Conservation (phyloP, 2,888 invertebrate genomes). For the Eumacrocentrus americanus region DNA sequence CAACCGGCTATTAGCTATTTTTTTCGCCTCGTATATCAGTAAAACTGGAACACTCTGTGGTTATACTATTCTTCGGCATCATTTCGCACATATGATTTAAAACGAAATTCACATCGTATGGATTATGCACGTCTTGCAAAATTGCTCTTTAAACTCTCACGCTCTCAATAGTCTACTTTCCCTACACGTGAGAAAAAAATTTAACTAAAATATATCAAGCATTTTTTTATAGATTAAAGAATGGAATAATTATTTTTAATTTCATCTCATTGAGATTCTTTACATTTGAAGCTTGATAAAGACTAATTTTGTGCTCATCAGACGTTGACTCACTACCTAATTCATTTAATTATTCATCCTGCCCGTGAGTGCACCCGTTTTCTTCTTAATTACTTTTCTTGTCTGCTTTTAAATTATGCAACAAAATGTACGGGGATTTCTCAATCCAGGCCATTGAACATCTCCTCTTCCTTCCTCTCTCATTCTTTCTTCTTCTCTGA, state of each 20-base stretch:
- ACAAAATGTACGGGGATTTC: not conserved
- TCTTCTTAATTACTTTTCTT: conserved; percentile 2
- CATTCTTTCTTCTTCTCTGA: too few species aligned
- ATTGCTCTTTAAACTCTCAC: conserved; percentile 47
- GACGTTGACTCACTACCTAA: not conserved
- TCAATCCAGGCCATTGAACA: not conserved
- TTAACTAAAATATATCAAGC: too few species aligned
- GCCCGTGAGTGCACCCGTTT: not conserved
- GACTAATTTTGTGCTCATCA: not conserved
- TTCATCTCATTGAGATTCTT: not conserved
- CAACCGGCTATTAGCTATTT: conserved; percentile 30
- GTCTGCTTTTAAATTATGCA: not conserved
- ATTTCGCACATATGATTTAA: conserved; percentile 15
- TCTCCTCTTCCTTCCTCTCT: too few species aligned
- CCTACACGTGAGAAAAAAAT: conserved; percentile 4
- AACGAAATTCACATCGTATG: conserved; percentile 17
- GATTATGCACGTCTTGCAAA: conserved; percentile 50
- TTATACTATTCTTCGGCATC: conserved; percentile 3
- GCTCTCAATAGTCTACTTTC: conserved; percentile 35
- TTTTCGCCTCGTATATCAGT: conserved; percentile 28
- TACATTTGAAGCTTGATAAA: not conserved
- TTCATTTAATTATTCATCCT: not conserved
- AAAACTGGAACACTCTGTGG: conserved; percentile 13
- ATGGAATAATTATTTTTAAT: too few species aligned
- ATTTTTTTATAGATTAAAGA: not conserved